phyloP scores from a whole-genome alignment of 2,797 vertebrate species.

The Amazona ochrocephala region DNA sequence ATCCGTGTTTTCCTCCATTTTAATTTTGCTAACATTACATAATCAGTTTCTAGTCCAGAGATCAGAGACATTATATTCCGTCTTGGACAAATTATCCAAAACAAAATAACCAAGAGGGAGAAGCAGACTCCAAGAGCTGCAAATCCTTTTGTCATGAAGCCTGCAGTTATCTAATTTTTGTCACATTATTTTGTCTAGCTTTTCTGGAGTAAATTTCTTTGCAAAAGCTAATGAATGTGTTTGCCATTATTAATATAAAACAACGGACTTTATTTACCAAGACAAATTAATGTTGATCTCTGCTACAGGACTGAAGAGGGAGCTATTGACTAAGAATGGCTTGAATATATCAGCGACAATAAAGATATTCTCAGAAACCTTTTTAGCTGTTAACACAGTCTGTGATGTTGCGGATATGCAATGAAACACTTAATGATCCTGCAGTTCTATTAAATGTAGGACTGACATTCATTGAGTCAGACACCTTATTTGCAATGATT shows the following conservation, averaged over 20 bases:
- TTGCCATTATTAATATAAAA: not conserved
- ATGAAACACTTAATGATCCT: conserved; percentile 22
- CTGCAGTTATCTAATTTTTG: not conserved
- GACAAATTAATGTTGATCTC: conserved; percentile 17
- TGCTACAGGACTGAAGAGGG: conserved; percentile 73
- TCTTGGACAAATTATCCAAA: not conserved
- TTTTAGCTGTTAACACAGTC: not conserved
- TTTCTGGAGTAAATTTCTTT: not conserved
- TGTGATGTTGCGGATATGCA: conserved; percentile 4
- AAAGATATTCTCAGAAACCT: conserved; percentile 12
- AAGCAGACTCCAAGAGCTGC: not conserved
- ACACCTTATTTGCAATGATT: not conserved
- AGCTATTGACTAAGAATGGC: conserved; percentile 73
- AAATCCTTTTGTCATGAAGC: not conserved
- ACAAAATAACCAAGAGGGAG: not conserved
- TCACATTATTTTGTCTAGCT: not conserved
- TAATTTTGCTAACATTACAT: not conserved
- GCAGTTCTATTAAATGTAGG: not conserved
- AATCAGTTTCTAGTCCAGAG: not conserved
- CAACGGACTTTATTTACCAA: not conserved
- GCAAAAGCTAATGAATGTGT: not conserved
- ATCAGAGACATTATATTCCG: not conserved
- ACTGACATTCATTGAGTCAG: not conserved
- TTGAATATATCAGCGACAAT: not conserved
- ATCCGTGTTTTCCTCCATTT: not conserved